phyloP scores from a whole-genome alignment of 2,888 invertebrate species.

The Rhaphigaster nebulosa region DNA sequence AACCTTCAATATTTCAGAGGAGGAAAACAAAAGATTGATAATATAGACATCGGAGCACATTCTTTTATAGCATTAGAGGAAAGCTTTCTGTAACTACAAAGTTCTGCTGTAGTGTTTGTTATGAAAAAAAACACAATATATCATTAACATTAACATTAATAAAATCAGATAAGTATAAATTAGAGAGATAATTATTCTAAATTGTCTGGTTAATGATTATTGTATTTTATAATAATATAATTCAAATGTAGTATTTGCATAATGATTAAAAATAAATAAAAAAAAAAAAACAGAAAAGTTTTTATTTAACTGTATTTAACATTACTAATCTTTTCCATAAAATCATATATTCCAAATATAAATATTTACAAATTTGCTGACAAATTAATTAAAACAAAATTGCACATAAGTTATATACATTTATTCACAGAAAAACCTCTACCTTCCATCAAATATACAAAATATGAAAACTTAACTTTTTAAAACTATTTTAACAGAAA shows the following conservation, averaged over 20 bases:
- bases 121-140: too few relatives aligned
- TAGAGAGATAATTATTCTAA: neutral
- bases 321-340: slow-evolving; percentile 46
- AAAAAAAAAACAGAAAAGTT: slow-evolving; percentile 10
- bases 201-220: neutral
- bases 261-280: neutral
- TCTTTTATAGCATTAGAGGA: too few relatives aligned
- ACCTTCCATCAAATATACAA: slow-evolving; percentile 44
- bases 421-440: slow-evolving; percentile 56
- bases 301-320: slow-evolving; percentile 53
- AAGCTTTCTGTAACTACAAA: too few relatives aligned
- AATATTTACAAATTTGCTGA: slow-evolving; percentile 50
- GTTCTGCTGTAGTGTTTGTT: too few relatives aligned
- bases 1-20: too few relatives aligned
- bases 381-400: slow-evolving; percentile 49
- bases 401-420: slow-evolving; percentile 55
- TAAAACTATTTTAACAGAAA: slow-evolving; percentile 9
- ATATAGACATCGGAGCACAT: too few relatives aligned
- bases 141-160: too few relatives aligned
- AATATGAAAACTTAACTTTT: slow-evolving; percentile 49
- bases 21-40: too few relatives aligned
- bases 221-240: neutral
- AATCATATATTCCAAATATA: slow-evolving; percentile 51
- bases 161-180: neutral
- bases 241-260: neutral